Evolutionary conservation across 2,888 invertebrate genomes (phyloP).

Genomic region (Eucera pruinosa): DNA sequence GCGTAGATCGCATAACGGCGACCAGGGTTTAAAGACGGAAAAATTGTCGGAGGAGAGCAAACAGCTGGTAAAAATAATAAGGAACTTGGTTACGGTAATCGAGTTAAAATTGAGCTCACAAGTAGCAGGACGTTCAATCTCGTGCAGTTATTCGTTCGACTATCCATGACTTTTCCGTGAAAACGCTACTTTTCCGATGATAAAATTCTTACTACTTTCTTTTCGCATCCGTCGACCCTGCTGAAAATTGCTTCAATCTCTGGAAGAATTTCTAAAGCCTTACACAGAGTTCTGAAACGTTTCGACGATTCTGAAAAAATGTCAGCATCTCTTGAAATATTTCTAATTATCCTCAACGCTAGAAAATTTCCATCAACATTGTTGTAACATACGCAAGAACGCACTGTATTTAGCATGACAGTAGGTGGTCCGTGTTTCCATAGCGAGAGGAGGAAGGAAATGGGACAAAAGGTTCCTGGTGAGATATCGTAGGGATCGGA

Average conservation of each 20-base stretch:
- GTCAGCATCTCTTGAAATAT: no score
- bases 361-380: background rate
- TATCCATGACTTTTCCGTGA: background rate
- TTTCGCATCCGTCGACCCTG: background rate
- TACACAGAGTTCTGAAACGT: no score
- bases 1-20: constrained; percentile 8
- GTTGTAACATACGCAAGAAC: background rate
- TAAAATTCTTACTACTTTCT: no score
- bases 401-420: background rate
- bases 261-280: no score
- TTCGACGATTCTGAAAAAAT: no score
- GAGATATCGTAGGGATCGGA: constrained; percentile 22
- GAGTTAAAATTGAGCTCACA: constrained; percentile 32
- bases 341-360: background rate
- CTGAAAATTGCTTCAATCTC: background rate
- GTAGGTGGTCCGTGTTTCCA: background rate
- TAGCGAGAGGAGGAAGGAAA: background rate
- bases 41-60: constrained; percentile 14
- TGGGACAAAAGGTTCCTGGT: constrained; percentile 12
- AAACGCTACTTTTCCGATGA: background rate
- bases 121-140: background rate
- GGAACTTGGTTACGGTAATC: constrained; percentile 33
- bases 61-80: constrained; percentile 33
- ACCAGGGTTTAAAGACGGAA: background rate
- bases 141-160: constrained; percentile 1